A percentile compares a stretch with the other conserved stretches of the same genome.
These are phyloP conservation scores for Microcebus tavaratra DNA, from an alignment of 2,113 vertebrate genomes.

Conservation along the genomic window DNA sequence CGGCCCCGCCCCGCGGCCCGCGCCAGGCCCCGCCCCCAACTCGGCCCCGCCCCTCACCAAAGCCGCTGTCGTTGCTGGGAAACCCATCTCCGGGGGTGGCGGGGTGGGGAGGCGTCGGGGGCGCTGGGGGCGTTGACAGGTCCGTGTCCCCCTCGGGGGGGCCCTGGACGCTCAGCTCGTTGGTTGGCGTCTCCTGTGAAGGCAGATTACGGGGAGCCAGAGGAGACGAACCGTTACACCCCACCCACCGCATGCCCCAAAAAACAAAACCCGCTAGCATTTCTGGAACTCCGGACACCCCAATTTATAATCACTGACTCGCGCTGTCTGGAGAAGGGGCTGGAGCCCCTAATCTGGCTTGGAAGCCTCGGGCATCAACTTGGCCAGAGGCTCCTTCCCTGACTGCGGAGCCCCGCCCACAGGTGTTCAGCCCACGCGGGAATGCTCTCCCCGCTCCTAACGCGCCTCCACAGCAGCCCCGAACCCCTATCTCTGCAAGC, in stretches of 20 bases:
- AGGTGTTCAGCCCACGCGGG: neutral
- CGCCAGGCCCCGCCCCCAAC: neutral
- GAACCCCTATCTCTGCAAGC: neutral
- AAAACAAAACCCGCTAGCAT: neutral
- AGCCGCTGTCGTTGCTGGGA: conserved; percentile 80
- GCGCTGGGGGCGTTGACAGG: conserved; percentile 74
- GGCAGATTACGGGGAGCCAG: neutral
- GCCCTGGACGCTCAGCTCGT: conserved; percentile 88
- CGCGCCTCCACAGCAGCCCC: neutral
- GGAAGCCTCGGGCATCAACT: too few relatives aligned
- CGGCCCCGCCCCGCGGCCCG: too few relatives aligned
- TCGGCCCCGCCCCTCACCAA: conserved; percentile 73
- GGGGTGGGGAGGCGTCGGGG: conserved; percentile 80
- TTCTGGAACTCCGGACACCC: neutral
- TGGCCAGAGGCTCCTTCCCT: neutral
- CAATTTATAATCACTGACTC: neutral
- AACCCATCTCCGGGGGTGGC: conserved; percentile 79
- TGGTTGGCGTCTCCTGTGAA: conserved; percentile 93
- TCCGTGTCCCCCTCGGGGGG: conserved; percentile 79
- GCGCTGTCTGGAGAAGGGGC: neutral
- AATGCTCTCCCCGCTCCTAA: neutral
- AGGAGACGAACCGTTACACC: neutral
- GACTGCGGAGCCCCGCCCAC: neutral
- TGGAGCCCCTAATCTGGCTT: neutral
- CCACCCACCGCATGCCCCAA: neutral